Evolutionary conservation across 2,113 vertebrate species (phyloP), one percentile per base, ranked within the genome.

Genomic region (Cheilinus undulatus): DNA sequence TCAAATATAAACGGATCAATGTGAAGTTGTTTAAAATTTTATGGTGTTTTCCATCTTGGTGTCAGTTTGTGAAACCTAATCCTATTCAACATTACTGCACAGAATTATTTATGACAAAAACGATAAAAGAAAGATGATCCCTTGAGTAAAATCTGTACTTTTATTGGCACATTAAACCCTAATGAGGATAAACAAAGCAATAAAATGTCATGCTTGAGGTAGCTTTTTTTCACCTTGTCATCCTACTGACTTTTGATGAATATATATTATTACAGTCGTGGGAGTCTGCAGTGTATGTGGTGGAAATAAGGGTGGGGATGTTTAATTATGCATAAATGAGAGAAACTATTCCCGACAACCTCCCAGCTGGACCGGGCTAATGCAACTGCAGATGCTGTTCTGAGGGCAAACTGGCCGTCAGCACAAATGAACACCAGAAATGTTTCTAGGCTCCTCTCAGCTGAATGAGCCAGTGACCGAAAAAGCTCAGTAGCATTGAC

Each of bases 241-340:
- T 28, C 15, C 48, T 36, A 69, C 32, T 38, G 43, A 34, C 48
- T 51, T 45, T 24, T 48, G 26, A 22, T 26, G 19, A 45, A 2
- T n/a, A 43, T 69, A n/a, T 48, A 65, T 57, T 24, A 58, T 59
- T 12, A 17, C 17, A 45, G 23, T 52, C 68, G 43, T 32, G 59
- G 8, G 11, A 50, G 34, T 53, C 2, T 75, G 32, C 38, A 28
- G 22, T 63, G 66, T n/a, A n/a, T n/a, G 49, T 42, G 32, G 45
- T 53, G 40, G 48, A 8, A 2, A 23, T 32, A 5, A 20, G 36
- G 19, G 54, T 20, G 20, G 42, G 7, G 48, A 43, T 63, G 40
- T 71, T 83, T 76, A 89, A 82, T 83, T 85, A 79, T 82, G 79
- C 65, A 81, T 66, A 52, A 49, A 71, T 64, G 59, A 85, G 61